Conservation (phyloP, 1,140 invertebrate species). For the Brachionus koreanus region DNA sequence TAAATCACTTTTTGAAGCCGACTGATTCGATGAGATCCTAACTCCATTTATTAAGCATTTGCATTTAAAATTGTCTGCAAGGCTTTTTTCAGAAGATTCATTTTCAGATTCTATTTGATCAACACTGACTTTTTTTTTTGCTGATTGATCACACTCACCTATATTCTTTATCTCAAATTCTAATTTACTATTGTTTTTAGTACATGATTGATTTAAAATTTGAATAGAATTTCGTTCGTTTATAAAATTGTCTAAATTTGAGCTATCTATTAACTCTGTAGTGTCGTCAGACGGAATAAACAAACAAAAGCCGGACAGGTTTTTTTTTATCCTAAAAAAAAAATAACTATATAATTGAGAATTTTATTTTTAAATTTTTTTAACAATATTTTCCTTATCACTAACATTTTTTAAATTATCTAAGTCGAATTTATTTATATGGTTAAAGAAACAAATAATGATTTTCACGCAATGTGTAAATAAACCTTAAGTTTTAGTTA, state of each 20-base stretch:
- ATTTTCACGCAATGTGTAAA: too few species aligned
- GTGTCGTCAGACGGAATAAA: background rate
- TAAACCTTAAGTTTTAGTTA: too few species aligned
- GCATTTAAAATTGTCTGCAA: background rate
- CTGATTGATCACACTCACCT: background rate
- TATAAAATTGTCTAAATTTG: background rate
- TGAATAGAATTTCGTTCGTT: conserved; percentile 36
- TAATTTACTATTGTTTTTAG: background rate
- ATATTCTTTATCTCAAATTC: conserved; percentile 15
- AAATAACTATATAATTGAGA: too few species aligned
- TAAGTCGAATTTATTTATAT: too few species aligned
- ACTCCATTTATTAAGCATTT: conserved; percentile 35
- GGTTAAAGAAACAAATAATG: too few species aligned
- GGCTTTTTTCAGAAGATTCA: background rate
- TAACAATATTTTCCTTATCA: too few species aligned
- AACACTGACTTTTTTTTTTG: background rate
- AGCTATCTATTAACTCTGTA: background rate
- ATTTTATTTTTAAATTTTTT: too few species aligned
- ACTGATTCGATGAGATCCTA: background rate
- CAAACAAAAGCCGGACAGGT: background rate
- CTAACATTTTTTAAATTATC: too few species aligned
- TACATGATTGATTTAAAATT: conserved; percentile 37
- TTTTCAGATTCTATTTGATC: conserved; percentile 2
- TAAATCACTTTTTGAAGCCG: background rate
- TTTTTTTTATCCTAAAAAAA: conserved; percentile 2